Evolutionary conservation across 23 tunicate genomes (phyloP).

Genomic region (Botrylloides violaceus): DNA sequence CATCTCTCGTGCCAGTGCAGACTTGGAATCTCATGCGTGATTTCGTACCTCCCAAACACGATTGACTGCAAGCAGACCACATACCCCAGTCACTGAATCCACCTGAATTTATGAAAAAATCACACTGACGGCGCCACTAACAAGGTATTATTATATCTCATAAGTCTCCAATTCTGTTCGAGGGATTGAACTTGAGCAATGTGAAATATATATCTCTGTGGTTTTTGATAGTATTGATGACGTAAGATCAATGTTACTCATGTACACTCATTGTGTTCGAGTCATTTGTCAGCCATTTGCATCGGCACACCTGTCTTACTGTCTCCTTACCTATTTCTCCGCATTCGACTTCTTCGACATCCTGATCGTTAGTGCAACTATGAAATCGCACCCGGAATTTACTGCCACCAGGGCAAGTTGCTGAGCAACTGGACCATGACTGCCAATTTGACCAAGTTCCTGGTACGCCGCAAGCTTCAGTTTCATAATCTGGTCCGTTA

Average conservation of each 20-base stretch:
- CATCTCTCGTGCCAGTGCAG: constrained; percentile 50
- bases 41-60: constrained; percentile 54
- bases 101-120: constrained; percentile 22
- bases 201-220: constrained; percentile 7
- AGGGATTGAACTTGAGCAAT: too few relatives aligned
- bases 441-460: constrained; percentile 40
- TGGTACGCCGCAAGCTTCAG: constrained; percentile 39
- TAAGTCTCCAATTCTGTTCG: too few relatives aligned
- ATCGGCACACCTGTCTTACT: too few relatives aligned
- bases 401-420: constrained; percentile 81
- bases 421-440: constrained; percentile 86
- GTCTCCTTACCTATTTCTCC: constrained; percentile 67
- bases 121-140: background rate
- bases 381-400: constrained; percentile 37
- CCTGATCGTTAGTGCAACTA: constrained; percentile 37
- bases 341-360: constrained; percentile 7
- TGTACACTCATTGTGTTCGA: background rate
- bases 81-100: constrained; percentile 36
- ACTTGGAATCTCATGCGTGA: constrained; percentile 36
- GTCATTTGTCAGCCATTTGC: background rate
- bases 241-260: background rate
- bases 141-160: background rate
- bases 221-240: background rate
- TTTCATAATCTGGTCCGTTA: constrained; percentile 22
- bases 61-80: constrained; percentile 58